phyloP scores from a whole-genome alignment of 2,797 vertebrate species.

The Chrysolophus pictus region DNA sequence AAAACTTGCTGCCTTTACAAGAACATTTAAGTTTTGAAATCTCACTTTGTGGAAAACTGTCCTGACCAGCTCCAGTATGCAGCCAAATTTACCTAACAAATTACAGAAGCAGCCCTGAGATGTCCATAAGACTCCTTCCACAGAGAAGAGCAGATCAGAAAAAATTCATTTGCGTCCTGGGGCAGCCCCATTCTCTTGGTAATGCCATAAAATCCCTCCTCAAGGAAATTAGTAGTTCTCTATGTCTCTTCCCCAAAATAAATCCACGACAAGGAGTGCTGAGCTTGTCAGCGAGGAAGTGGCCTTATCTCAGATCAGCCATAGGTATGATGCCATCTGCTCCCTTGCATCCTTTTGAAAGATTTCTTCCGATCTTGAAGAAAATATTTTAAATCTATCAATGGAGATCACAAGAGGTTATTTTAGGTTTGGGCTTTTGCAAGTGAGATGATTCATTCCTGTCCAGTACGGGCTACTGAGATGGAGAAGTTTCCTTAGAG shows the following conservation, averaged over 20 bases:
- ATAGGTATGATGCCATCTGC: not conserved
- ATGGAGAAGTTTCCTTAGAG: not conserved
- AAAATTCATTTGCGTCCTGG: not conserved
- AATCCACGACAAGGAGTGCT: not conserved
- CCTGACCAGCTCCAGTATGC: not conserved
- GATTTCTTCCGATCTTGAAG: not conserved
- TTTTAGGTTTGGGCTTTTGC: not conserved
- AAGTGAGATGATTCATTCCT: not conserved
- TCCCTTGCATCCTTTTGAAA: not conserved
- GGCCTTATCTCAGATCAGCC: not conserved
- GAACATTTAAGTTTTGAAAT: constrained; percentile 12
- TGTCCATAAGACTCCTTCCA: rapidly evolving
- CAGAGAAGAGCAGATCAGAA: not conserved
- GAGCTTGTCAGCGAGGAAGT: not conserved
- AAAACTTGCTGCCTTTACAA: constrained; percentile 19
- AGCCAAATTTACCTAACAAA: constrained; percentile 11
- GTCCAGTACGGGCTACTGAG: not conserved
- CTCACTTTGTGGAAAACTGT: not conserved
- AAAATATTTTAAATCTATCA: not conserved
- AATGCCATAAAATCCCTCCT: not conserved
- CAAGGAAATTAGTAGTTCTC: not conserved
- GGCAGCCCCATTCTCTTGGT: not conserved
- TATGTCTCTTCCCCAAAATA: not conserved
- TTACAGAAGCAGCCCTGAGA: not conserved
- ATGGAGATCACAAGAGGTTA: not conserved